These are phyloP conservation scores for Limnephilus marmoratus DNA, from an alignment of 2,888 invertebrate genomes.

Conservation along the genomic window DNA sequence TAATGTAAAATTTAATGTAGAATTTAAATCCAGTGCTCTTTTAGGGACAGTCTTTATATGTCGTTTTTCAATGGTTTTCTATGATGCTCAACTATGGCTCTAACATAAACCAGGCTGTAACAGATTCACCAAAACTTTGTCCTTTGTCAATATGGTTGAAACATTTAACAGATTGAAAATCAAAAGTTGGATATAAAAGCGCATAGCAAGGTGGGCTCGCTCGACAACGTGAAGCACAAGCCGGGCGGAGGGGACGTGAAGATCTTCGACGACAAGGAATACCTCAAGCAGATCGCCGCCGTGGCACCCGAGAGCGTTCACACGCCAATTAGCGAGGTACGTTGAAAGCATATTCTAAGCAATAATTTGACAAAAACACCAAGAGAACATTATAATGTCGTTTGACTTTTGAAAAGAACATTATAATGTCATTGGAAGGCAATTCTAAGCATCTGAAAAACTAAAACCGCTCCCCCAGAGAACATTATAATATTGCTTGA, in stretches of 20 bases:
- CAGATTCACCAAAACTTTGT: background rate
- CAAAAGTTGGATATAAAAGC: constrained; percentile 95
- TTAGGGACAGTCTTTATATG: background rate
- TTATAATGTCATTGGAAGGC: background rate
- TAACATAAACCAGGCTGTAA: background rate
- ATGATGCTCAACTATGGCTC: background rate
- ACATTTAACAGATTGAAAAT: constrained; percentile 85
- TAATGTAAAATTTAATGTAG: background rate
- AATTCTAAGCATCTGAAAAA: too few relatives aligned
- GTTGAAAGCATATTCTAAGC: constrained; percentile 61
- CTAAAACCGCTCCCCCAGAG: too few relatives aligned
- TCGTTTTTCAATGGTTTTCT: background rate
- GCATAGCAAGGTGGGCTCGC: constrained; percentile 93
- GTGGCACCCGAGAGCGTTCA: constrained; percentile 70
- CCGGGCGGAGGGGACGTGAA: constrained; percentile 96
- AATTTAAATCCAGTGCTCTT: background rate
- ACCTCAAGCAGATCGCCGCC: constrained; percentile 86
- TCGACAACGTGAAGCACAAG: constrained; percentile 94
- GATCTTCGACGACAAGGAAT: constrained; percentile 95
- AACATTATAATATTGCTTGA: too few relatives aligned
- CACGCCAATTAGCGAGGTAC: constrained; percentile 75
- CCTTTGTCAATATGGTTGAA: constrained; percentile 55
- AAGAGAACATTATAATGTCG: background rate
- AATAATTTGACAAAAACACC: background rate
- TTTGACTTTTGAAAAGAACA: background rate